phyloP scores from a whole-genome alignment of 2,888 invertebrate genomes.

The Plebejus anna region DNA sequence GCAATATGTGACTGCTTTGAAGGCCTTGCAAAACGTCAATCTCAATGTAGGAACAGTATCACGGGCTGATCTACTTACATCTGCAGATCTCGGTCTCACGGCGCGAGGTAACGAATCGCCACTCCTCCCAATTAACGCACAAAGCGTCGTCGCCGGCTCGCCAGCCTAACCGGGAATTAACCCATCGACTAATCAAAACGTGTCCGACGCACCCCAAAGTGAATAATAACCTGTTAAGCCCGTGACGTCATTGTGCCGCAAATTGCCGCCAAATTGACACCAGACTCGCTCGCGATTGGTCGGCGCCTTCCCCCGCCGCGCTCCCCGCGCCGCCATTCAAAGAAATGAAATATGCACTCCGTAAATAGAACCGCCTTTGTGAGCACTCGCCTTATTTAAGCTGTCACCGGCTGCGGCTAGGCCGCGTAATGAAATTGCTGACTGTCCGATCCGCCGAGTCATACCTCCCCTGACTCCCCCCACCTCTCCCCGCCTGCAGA shows the following conservation, averaged over 20 bases:
- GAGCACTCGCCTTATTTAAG: constrained; percentile 56
- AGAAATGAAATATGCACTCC: constrained; percentile 73
- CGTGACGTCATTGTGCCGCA: constrained; percentile 65
- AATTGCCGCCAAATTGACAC: constrained; percentile 70
- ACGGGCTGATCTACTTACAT: neutral
- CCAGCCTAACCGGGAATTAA: constrained; percentile 61
- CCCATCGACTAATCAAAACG: constrained; percentile 68
- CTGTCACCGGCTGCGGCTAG: constrained; percentile 45
- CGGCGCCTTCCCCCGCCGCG: constrained; percentile 64
- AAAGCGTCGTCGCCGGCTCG: constrained; percentile 42
- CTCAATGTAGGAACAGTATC: neutral
- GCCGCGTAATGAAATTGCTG: constrained; percentile 48
- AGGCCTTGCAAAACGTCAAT: neutral
- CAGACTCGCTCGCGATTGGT: constrained; percentile 70
- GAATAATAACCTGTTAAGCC: constrained; percentile 73
- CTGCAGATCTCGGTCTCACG: neutral
- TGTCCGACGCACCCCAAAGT: constrained; percentile 70
- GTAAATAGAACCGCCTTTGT: constrained; percentile 68
- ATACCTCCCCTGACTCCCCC: constrained; percentile 30
- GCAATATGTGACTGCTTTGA: neutral
- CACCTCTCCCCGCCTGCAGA: constrained; percentile 34
- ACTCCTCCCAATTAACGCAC: constrained; percentile 42
- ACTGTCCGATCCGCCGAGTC: constrained; percentile 39
- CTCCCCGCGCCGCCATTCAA: constrained; percentile 47
- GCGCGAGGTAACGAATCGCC: constrained; percentile 34